Evolutionary conservation across 1,140 invertebrate species (phyloP).

Genomic region (Popillia japonica): DNA sequence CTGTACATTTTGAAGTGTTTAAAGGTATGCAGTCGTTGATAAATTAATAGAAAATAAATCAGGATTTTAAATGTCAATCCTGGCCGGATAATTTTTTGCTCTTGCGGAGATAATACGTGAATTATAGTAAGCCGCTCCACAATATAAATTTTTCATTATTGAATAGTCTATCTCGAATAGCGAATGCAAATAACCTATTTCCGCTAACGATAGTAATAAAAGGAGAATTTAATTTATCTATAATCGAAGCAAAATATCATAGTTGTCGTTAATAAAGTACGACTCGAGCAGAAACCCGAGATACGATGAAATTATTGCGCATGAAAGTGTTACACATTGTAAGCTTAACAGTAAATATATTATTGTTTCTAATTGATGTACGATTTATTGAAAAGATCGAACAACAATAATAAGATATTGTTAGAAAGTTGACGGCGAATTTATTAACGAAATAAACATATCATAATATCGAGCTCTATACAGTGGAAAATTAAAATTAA

Average conservation of each 20-base stretch:
- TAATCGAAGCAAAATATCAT: neutral
- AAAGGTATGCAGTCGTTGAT: neutral
- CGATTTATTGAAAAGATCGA: slow-evolving; percentile 26
- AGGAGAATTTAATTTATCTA: slow-evolving; percentile 7
- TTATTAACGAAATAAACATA: slow-evolving; percentile 12
- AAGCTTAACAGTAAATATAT: slow-evolving; percentile 25
- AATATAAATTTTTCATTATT: neutral
- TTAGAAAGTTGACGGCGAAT: neutral
- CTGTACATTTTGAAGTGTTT: neutral
- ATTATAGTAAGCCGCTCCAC: too few species aligned
- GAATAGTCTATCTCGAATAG: neutral
- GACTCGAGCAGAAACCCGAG: neutral
- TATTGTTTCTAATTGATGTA: slow-evolving; percentile 22
- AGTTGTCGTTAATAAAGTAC: neutral
- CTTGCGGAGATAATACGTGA: neutral
- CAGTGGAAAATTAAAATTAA: neutral
- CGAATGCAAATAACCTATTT: neutral
- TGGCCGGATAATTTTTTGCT: neutral
- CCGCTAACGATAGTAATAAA: neutral
- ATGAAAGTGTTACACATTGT: slow-evolving; percentile 13
- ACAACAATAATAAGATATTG: slow-evolving; percentile 3
- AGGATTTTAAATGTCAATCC: slow-evolving; percentile 13
- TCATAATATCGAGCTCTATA: neutral
- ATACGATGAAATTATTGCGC: neutral
- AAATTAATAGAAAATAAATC: neutral